Conservation (phyloP, 2,113 vertebrate species). For the Oceanites oceanicus region DNA sequence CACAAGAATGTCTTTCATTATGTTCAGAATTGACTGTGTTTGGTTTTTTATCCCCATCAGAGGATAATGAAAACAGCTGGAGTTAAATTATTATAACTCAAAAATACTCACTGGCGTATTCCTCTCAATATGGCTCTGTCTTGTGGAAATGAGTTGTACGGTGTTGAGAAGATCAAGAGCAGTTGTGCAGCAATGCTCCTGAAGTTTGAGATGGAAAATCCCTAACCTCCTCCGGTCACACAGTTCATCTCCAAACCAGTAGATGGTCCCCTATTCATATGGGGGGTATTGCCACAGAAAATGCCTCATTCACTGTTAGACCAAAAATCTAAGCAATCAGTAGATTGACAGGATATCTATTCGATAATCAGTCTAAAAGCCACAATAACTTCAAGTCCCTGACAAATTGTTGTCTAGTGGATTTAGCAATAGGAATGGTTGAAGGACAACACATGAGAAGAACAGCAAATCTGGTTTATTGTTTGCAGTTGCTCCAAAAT, state of each 20-base stretch:
- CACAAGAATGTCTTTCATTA: background rate
- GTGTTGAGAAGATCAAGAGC: background rate
- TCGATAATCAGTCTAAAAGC: background rate
- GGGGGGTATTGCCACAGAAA: background rate
- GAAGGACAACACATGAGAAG: background rate
- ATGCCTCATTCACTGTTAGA: background rate
- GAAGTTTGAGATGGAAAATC: background rate
- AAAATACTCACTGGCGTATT: background rate
- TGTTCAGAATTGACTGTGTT: background rate
- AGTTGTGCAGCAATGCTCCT: background rate
- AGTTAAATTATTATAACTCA: constrained; percentile 2
- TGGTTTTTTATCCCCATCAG: background rate
- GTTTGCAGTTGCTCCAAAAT: background rate
- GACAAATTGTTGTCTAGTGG: background rate
- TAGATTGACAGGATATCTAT: background rate
- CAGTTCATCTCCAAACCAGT: background rate
- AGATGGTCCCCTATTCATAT: accelerated
- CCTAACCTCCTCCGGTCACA: background rate
- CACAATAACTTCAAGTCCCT: background rate
- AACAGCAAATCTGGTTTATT: background rate
- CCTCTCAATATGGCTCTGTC: background rate
- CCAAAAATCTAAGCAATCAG: background rate
- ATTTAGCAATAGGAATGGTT: background rate
- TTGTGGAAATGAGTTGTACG: background rate
- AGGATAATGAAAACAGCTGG: constrained; percentile 28